phyloP scores from a whole-genome alignment of 1,140 invertebrate genomes.

The Hylaeus anthracinus region DNA sequence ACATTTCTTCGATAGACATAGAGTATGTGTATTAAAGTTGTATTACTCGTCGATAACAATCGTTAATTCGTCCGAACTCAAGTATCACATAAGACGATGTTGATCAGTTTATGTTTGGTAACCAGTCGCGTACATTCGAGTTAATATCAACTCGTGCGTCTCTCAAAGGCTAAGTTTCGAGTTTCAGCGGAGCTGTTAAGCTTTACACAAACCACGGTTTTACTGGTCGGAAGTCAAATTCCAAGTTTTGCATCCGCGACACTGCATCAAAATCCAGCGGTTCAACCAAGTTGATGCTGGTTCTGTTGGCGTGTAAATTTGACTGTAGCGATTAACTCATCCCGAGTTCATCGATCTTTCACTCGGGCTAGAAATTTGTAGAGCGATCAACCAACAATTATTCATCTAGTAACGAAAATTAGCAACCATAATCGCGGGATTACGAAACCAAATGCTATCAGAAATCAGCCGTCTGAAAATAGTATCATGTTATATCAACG shows the following conservation, averaged over 20 bases:
- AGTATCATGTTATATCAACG: too few species aligned
- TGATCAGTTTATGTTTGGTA: constrained; percentile 32
- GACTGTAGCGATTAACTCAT: not conserved
- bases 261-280: constrained; percentile 13
- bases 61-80: not conserved
- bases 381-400: too few species aligned
- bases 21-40: too few species aligned
- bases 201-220: not conserved
- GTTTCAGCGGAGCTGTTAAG: constrained; percentile 10
- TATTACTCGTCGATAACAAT: not conserved
- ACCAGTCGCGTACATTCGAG: not conserved
- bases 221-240: constrained; percentile 35
- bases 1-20: too few species aligned
- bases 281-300: not conserved
- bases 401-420: too few species aligned
- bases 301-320: not conserved
- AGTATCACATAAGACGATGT: not conserved
- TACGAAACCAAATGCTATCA: too few species aligned
- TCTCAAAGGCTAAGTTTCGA: constrained; percentile 30
- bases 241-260: constrained; percentile 22
- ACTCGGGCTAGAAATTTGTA: not conserved
- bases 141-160: constrained; percentile 28
- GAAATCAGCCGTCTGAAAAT: too few species aligned
- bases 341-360: not conserved
- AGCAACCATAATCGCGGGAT: not conserved